Conservation (phyloP, 2,797 vertebrate genomes). For the Vireo griseus region DNA sequence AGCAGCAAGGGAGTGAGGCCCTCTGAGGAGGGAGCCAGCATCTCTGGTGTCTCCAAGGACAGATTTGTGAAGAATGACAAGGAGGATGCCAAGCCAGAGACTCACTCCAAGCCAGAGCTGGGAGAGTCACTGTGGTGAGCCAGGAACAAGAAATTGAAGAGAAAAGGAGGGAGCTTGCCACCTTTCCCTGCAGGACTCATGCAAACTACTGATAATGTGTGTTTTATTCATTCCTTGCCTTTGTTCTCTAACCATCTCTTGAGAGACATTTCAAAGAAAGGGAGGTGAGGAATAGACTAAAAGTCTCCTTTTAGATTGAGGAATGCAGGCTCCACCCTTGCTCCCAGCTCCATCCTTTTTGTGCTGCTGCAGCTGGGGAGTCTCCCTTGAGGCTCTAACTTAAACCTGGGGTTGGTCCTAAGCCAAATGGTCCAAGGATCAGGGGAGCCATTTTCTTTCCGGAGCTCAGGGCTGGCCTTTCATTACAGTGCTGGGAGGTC, state of each 20-base stretch:
- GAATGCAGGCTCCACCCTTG: conserved; percentile 66
- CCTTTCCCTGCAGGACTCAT: conserved; percentile 48
- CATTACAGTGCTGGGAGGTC: not conserved
- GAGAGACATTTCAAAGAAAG: conserved; percentile 64
- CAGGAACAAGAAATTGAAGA: conserved; percentile 11
- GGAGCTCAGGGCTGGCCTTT: not conserved
- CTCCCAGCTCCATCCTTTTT: conserved; percentile 61
- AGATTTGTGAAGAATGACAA: not conserved
- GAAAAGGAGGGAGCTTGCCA: conserved; percentile 7
- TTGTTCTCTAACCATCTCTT: conserved; percentile 64
- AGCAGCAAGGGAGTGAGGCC: not conserved
- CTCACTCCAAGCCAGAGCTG: not conserved
- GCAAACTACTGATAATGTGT: conserved; percentile 51
- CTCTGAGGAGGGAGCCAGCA: not conserved
- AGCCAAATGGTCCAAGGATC: conserved; percentile 61
- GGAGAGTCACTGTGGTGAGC: not conserved
- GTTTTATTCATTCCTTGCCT: conserved; percentile 47
- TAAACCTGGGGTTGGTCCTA: conserved; percentile 24
- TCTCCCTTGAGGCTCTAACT: conserved; percentile 57
- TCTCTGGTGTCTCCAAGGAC: not conserved
- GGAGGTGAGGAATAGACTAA: conserved; percentile 56
- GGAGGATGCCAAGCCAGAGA: not conserved
- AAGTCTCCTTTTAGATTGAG: conserved; percentile 63
- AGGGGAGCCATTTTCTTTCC: conserved; percentile 29
- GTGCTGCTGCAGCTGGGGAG: conserved; percentile 60